phyloP scores from a whole-genome alignment of 2,113 vertebrate genomes.

The Syrrhaptes paradoxus region DNA sequence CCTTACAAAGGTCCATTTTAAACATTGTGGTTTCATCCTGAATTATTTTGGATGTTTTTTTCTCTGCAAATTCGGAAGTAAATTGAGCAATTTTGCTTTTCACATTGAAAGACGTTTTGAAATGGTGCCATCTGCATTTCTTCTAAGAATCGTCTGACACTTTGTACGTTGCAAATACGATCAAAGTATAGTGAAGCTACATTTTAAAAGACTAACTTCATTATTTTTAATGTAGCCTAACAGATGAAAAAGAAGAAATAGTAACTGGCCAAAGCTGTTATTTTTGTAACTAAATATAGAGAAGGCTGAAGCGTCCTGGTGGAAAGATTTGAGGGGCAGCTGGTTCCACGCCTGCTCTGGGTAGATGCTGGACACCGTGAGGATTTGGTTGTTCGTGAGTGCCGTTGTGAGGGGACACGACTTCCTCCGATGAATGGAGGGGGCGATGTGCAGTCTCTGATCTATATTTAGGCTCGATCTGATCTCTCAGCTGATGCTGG shows the following conservation, averaged over 20 bases:
- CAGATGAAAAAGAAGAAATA: background rate
- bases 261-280: background rate
- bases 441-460: accelerated
- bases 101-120: background rate
- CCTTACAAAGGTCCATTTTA: accelerated
- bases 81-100: background rate
- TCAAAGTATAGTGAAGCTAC: background rate
- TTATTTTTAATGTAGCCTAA: background rate
- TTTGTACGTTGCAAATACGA: background rate
- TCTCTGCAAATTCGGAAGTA: background rate
- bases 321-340: background rate
- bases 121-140: background rate
- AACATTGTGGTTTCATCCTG: background rate
- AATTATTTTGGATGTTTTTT: too few relatives aligned
- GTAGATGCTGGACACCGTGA: background rate
- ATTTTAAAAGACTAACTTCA: background rate
- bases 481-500: background rate
- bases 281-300: background rate
- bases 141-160: background rate
- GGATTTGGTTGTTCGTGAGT: background rate
- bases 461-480: background rate
- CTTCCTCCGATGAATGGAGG: accelerated
- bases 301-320: background rate
- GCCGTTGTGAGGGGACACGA: accelerated
- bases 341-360: accelerated